Percentiles rank a stretch among this genome's conserved stretches.
Conservation (phyloP, 2,113 vertebrate species). For the Mormyrus lacerda region DNA sequence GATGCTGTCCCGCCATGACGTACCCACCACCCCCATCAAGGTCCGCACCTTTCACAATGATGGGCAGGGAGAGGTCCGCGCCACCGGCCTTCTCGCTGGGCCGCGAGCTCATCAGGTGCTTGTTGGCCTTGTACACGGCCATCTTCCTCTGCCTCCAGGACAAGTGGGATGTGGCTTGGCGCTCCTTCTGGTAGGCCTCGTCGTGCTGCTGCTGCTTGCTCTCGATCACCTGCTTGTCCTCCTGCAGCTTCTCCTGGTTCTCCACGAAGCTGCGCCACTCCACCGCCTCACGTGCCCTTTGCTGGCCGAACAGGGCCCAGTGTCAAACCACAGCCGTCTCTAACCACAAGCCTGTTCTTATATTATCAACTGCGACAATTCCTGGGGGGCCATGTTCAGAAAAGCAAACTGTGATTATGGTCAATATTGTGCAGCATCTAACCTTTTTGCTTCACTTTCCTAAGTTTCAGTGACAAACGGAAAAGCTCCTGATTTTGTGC, state of each 20-base stretch:
- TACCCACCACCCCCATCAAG: not conserved
- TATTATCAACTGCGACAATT: not conserved
- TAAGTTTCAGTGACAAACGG: not conserved
- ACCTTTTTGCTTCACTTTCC: not conserved
- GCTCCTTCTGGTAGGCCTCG: constrained; percentile 58
- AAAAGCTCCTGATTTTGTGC: not conserved
- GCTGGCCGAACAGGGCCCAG: constrained; percentile 47
- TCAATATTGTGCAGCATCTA: not conserved
- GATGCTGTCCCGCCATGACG: not conserved
- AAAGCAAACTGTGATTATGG: not conserved
- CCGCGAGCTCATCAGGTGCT: constrained; percentile 36
- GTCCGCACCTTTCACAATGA: constrained; percentile 81
- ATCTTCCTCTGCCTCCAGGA: constrained; percentile 71
- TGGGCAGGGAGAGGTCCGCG: constrained; percentile 50
- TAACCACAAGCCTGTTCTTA: not conserved
- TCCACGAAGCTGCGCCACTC: constrained; percentile 71
- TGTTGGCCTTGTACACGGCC: constrained; percentile 59
- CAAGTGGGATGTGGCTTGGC: constrained; percentile 58
- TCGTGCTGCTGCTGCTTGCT: constrained; percentile 70
- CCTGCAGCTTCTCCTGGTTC: constrained; percentile 63
- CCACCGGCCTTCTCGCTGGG: constrained; percentile 57
- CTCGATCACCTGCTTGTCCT: constrained; percentile 65
- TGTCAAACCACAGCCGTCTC: not conserved
- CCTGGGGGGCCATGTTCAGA: not conserved
- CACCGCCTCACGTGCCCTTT: constrained; percentile 80